Conservation (phyloP, 2,888 invertebrate species). For the Pimpla rufipes region DNA sequence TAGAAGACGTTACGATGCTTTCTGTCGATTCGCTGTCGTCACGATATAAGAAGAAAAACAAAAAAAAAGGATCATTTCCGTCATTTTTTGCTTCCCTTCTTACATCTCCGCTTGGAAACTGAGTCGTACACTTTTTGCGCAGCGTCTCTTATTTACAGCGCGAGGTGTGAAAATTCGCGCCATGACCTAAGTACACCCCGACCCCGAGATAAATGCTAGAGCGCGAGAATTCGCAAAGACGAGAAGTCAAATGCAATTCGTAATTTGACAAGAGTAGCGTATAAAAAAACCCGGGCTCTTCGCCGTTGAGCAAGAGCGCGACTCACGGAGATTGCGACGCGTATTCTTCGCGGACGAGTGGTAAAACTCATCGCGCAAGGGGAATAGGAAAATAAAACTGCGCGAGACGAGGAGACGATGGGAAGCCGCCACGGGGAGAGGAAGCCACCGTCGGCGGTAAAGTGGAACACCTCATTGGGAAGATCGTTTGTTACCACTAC, state of each 20-base stretch:
- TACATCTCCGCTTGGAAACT: too few species aligned
- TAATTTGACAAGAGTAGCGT: constrained; percentile 33
- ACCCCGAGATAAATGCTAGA: not conserved
- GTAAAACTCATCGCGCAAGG: constrained; percentile 37
- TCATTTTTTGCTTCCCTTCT: too few species aligned
- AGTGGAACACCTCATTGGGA: constrained; percentile 62
- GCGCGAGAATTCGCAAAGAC: constrained; percentile 8
- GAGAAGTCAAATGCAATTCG: constrained; percentile 41
- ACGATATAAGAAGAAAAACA: too few species aligned
- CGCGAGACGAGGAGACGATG: constrained; percentile 9
- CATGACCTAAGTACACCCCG: not conserved
- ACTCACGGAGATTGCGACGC: constrained; percentile 34
- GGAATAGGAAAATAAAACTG: constrained; percentile 34
- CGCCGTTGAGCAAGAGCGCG: constrained; percentile 20
- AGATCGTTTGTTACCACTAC: constrained; percentile 57
- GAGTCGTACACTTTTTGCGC: not conserved
- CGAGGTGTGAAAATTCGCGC: not conserved
- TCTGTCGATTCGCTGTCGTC: too few species aligned
- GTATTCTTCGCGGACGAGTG: constrained; percentile 42
- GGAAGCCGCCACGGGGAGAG: constrained; percentile 26
- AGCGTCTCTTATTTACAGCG: not conserved
- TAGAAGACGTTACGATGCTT: too few species aligned
- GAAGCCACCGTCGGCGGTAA: constrained; percentile 54
- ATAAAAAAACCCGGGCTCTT: constrained; percentile 24
- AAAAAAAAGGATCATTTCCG: too few species aligned